Percentiles rank a stretch among this genome's conserved stretches.
phyloP scores from a whole-genome alignment of 2,113 vertebrate species.

The Progne subis region DNA sequence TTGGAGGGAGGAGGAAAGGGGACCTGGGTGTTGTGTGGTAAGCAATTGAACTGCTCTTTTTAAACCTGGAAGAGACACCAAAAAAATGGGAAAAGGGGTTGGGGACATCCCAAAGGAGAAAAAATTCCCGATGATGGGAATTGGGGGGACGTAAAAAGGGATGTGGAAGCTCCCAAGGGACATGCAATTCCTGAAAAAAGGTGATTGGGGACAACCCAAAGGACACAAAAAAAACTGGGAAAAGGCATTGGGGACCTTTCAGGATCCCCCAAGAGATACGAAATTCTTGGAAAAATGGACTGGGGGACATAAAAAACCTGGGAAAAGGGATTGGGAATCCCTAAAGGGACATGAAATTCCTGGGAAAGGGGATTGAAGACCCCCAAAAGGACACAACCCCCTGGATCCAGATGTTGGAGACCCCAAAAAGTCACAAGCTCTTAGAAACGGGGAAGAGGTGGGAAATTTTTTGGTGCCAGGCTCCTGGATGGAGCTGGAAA shows the following conservation, averaged over 20 bases:
- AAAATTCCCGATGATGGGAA: rapidly evolving
- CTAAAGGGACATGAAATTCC: not conserved
- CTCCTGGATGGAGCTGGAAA: not conserved
- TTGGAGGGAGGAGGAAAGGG: not conserved
- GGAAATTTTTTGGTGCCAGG: not conserved
- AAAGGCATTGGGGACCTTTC: too few species aligned
- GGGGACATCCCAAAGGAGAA: not conserved
- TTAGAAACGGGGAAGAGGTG: not conserved
- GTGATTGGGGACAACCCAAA: not conserved
- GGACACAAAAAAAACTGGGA: not conserved
- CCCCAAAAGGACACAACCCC: not conserved
- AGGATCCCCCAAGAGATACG: rapidly evolving
- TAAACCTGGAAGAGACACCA: not conserved
- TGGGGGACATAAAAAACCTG: too few species aligned
- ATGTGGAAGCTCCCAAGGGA: not conserved
- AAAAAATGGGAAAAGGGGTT: not conserved
- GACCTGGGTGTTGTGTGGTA: not conserved
- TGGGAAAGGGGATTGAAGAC: too few species aligned
- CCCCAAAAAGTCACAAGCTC: not conserved
- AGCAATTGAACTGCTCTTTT: not conserved
- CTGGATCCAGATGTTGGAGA: not conserved
- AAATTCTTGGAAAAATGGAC: not conserved
- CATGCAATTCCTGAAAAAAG: rapidly evolving
- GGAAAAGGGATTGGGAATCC: not conserved
- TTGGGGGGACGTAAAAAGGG: not conserved